Base-by-base conservation (phyloP, 1,140 invertebrate species). In the Fopius arisanus region DNA sequence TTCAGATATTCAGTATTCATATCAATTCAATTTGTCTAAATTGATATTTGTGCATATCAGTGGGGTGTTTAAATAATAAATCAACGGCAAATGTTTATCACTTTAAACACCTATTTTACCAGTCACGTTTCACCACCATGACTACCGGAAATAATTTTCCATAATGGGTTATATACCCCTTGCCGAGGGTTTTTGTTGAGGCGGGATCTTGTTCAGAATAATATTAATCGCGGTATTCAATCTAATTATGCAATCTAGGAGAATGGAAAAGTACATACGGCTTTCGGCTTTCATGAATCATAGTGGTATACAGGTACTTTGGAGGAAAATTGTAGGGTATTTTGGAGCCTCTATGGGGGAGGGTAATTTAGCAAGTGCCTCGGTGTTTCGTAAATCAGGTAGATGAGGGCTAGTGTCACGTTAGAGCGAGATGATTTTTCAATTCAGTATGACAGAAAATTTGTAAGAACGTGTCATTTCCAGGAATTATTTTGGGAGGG, bases 81-180 rank as follows among this genome's bases (percentile, higher is more conserved):
- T 23, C 48, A 23, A 3, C 16, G 9, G 21, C 2, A 54, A 26
- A 4, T 54, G n/a, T 54, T 21, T 23, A 23, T 54, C 48, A 19
- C 21, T 10, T 19, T 54, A 10, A 54, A 54, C 48, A 23, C 16
- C 16, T 19, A 21, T 54, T 54, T 16, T 10, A 5, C 48, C 21
- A 26, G 48, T 21, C 48, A 54, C 48, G 48, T 54, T 54, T 23
- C n/a, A 23, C 48, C n/a, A 9, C 48, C 9, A 21, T 54, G 48
- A 54, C 48, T 54, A 54, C 48, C 48, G 48, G 48, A 54, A 54
- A 54, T 54, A 54, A 54, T 54, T 54, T 54, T 26, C 48, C 19
- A 23, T 54, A 54, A 54, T 54, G 21, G 48, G 9, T 19, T 54
- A 10, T 21, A 26, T 4, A 54, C n/a, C 48, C 21, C 48, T 19